Conservation (phyloP, 2,797 vertebrate species). For the Acanthurus lineatus region DNA sequence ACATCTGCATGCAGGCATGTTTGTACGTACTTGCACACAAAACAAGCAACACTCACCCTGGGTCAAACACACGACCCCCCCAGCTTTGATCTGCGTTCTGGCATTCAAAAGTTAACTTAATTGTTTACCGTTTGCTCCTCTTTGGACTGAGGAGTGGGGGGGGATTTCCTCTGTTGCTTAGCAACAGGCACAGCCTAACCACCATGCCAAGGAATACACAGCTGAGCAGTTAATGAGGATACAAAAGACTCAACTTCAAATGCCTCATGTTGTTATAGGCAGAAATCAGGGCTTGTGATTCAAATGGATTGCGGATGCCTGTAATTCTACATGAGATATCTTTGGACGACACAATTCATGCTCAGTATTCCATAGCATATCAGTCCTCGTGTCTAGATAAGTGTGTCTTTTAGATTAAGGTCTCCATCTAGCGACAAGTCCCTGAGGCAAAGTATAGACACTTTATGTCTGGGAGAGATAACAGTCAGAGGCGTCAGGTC, state of each 20-base stretch:
- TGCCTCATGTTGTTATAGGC: conserved; percentile 51
- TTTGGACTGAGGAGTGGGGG: conserved; percentile 56
- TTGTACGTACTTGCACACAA: background rate
- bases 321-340: conserved; percentile 36
- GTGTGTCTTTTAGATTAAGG: conserved; percentile 67
- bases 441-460: conserved; percentile 61
- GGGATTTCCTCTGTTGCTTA: conserved; percentile 81
- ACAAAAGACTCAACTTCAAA: conserved; percentile 76
- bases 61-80: background rate
- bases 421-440: conserved; percentile 83
- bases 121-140: conserved; percentile 62
- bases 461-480: conserved; percentile 43
- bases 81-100: conserved; percentile 53
- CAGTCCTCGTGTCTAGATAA: conserved; percentile 48
- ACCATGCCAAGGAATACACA: conserved; percentile 78
- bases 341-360: conserved; percentile 23
- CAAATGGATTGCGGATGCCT: conserved; percentile 17
- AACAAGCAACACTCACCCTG: conserved; percentile 1
- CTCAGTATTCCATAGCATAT: conserved; percentile 15
- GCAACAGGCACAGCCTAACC: conserved; percentile 82
- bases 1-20: background rate
- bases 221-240: conserved; percentile 81
- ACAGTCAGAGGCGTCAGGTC: conserved; percentile 32
- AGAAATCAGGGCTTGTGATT: conserved; percentile 49
- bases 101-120: conserved; percentile 63